Evolutionary conservation across 2,797 vertebrate genomes (phyloP).

Genomic region (Platyrinchus mystaceus): DNA sequence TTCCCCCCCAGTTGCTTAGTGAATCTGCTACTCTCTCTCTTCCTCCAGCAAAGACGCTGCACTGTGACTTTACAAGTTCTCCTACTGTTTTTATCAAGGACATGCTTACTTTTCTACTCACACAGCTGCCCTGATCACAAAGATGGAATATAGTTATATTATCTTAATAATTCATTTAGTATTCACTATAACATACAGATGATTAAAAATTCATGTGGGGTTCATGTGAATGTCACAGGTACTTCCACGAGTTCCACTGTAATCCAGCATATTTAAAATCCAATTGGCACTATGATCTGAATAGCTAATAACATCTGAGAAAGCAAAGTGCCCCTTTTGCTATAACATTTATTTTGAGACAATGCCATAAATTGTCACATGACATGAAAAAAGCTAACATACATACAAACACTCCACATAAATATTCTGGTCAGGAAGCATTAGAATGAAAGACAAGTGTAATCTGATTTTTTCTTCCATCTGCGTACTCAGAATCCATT

Average conservation of each 20-base stretch:
- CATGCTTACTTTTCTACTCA: not conserved
- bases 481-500: not conserved
- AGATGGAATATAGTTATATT: not conserved
- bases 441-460: not conserved
- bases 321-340: not conserved
- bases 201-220: slow-evolving; percentile 2
- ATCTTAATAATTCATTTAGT: slow-evolving; percentile 17
- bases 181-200: not conserved
- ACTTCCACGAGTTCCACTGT: not conserved
- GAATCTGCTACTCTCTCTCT: not conserved
- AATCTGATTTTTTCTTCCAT: not conserved
- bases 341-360: not conserved
- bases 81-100: not conserved
- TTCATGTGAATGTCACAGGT: not conserved
- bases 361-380: not conserved
- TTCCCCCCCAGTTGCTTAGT: not conserved
- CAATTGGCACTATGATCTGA: not conserved
- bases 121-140: not conserved
- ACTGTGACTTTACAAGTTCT: not conserved
- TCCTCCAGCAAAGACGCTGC: not conserved
- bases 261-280: not conserved
- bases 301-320: not conserved
- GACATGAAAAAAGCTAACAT: not conserved
- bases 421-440: not conserved
- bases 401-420: not conserved